Base-by-base conservation (phyloP, 2,888 invertebrate species). In the Amiota communis region DNA sequence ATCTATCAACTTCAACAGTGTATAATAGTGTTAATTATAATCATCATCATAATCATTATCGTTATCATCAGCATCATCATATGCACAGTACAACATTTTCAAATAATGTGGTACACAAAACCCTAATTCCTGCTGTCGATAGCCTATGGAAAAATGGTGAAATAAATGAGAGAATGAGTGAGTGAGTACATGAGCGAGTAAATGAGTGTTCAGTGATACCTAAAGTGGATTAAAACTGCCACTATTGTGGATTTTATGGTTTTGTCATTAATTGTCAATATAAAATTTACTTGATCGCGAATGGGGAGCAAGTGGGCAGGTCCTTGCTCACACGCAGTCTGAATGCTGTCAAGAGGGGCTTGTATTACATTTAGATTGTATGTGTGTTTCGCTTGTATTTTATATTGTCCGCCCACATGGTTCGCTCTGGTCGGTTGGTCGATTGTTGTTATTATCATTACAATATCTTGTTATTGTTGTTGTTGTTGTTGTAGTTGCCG, bases 181-280 rank as follows among this genome's bases (percentile, higher is more conserved):
- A 23, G 46, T 63, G 13, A 15, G 57, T 17, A n/a, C n/a, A n/a
- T n/a, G 36, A 15, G 59, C 20, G 15, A 9, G 36, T 47, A 9
- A 36, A 48, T 67, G 17, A 49, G 49, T 47, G 51, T 20, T 20
- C 51, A 67, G 17, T 17, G 13, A 56, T 4, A 57, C 57, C 70
- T 63, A 70, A 57, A 56, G 70, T 57, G 20, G 57, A 70, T 70
- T 70, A 70, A 59, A 56, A 46, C 46, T 51, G 70, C 72, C 51
- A 70, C 70, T 70, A 51, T 70, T 69, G 74, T 68, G 72, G 74
- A 75, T 75, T 75, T 75, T 70, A 51, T 65, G 64, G 68, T 71
- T 73, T 71, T 70, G 72, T 74, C 74, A 74, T 74, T 74, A 76
- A 76, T 76, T 76, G 76, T 74, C 76, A 73, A 73, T 72, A 73